phyloP scores from a whole-genome alignment of 1,140 invertebrate genomes.

The Diachasmimorpha longicaudata region DNA sequence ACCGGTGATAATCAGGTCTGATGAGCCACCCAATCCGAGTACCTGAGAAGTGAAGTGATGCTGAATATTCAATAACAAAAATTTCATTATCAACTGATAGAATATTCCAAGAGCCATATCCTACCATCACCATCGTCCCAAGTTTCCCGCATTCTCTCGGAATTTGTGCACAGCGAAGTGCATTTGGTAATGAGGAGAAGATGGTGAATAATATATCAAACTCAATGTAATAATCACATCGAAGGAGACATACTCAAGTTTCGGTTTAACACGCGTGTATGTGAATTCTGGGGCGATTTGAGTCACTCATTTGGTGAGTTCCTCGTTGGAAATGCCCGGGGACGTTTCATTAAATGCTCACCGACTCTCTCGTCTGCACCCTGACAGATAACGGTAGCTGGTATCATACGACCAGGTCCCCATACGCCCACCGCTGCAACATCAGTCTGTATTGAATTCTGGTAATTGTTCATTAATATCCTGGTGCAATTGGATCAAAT shows the following conservation, averaged over 20 bases:
- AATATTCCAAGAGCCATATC: neutral
- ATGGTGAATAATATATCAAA: neutral
- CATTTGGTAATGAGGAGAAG: neutral
- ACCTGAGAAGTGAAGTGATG: neutral
- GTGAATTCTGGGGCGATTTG: neutral
- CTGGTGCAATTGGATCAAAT: slow-evolving; percentile 6
- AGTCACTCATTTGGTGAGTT: neutral
- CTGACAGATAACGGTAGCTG: slow-evolving; percentile 32
- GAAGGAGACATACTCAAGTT: neutral
- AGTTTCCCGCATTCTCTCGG: neutral
- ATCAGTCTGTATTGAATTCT: slow-evolving; percentile 20
- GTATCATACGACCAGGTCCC: neutral
- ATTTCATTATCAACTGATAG: slow-evolving; percentile 1
- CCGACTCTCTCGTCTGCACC: slow-evolving; percentile 18
- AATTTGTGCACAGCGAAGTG: neutral
- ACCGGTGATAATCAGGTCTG: neutral
- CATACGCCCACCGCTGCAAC: neutral
- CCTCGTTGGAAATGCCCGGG: neutral
- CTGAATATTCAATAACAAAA: neutral
- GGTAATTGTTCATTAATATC: slow-evolving; percentile 44
- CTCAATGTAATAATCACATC: neutral
- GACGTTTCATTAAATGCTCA: neutral
- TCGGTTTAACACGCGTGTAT: neutral
- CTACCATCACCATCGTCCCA: neutral
- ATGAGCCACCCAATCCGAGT: neutral